phyloP scores from a whole-genome alignment of 2,888 invertebrate genomes.

The Exephanes ischioxanthus region DNA sequence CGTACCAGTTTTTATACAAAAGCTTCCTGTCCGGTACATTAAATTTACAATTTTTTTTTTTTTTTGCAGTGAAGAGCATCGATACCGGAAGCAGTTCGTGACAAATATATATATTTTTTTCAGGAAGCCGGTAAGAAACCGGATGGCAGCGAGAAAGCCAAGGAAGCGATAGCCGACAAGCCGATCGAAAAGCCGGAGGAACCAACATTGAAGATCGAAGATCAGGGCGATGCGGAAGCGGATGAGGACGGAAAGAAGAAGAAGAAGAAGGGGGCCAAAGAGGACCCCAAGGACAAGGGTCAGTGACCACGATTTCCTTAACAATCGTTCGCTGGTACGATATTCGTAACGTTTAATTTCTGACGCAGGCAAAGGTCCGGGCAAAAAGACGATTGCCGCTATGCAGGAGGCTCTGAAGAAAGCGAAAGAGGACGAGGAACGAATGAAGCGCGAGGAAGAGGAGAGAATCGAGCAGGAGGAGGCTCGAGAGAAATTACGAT shows the following conservation, averaged over 20 bases:
- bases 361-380: slow-evolving; percentile 88
- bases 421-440: slow-evolving; percentile 95
- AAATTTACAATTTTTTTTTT: too few relatives aligned
- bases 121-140: slow-evolving; percentile 78
- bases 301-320: slow-evolving; percentile 2
- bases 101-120: slow-evolving; percentile 42
- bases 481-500: slow-evolving; percentile 90
- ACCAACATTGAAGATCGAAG: slow-evolving; percentile 68
- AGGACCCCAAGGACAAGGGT: slow-evolving; percentile 85
- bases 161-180: slow-evolving; percentile 70
- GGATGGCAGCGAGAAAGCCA: slow-evolving; percentile 83
- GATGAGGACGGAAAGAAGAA: slow-evolving; percentile 85
- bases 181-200: slow-evolving; percentile 68
- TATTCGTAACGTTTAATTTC: slow-evolving; percentile 5
- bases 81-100: not conserved
- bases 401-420: slow-evolving; percentile 97
- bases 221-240: slow-evolving; percentile 70
- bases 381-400: slow-evolving; percentile 94
- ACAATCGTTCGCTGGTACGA: slow-evolving; percentile 23
- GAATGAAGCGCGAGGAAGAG: slow-evolving; percentile 90
- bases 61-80: too few relatives aligned
- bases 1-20: not conserved
- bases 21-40: not conserved
- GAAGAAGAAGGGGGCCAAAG: slow-evolving; percentile 85
- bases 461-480: slow-evolving; percentile 92